Conservation (phyloP, 2,888 invertebrate species). For the Thera obeliscata region DNA sequence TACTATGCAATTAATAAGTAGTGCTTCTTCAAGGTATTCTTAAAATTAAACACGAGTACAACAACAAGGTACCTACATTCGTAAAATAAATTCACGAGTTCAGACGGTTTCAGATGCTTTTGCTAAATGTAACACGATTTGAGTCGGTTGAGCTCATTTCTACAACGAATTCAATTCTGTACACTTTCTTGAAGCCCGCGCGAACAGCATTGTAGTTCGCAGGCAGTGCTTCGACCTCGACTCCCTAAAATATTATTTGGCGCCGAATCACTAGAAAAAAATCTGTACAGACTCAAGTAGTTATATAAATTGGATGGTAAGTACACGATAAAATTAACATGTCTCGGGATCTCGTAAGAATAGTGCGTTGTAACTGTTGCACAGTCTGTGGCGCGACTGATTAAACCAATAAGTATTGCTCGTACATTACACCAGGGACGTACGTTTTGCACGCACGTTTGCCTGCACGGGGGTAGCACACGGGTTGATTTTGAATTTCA, state of each 20-base stretch:
- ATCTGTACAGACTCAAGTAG: conserved; percentile 26
- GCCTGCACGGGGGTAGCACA: conserved; percentile 43
- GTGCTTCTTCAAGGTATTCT: too few relatives aligned
- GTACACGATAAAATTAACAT: conserved; percentile 34
- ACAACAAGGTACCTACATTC: too few relatives aligned
- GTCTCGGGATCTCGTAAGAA: conserved; percentile 39
- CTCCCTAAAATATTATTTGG: conserved; percentile 28
- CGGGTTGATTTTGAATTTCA: conserved; percentile 34
- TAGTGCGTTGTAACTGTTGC: conserved; percentile 38
- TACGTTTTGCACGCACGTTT: conserved; percentile 45
- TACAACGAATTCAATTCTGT: conserved; percentile 13
- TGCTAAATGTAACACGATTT: conserved; percentile 3
- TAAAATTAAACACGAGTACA: too few relatives aligned
- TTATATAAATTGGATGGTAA: conserved; percentile 31
- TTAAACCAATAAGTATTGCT: conserved; percentile 53
- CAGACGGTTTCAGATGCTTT: not conserved
- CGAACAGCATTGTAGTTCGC: conserved; percentile 8
- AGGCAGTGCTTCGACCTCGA: conserved; percentile 12
- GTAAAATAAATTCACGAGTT: too few relatives aligned
- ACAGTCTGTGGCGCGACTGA: conserved; percentile 43
- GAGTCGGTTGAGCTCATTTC: conserved; percentile 8
- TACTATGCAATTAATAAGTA: too few relatives aligned
- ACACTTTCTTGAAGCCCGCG: conserved; percentile 11
- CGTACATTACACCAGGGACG: conserved; percentile 47
- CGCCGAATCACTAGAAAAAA: conserved; percentile 32